A percentile compares a stretch with the other conserved stretches of the same genome.
Evolutionary conservation across 2,797 vertebrate species (phyloP).

Genomic region (Tokudaia muenninki): DNA sequence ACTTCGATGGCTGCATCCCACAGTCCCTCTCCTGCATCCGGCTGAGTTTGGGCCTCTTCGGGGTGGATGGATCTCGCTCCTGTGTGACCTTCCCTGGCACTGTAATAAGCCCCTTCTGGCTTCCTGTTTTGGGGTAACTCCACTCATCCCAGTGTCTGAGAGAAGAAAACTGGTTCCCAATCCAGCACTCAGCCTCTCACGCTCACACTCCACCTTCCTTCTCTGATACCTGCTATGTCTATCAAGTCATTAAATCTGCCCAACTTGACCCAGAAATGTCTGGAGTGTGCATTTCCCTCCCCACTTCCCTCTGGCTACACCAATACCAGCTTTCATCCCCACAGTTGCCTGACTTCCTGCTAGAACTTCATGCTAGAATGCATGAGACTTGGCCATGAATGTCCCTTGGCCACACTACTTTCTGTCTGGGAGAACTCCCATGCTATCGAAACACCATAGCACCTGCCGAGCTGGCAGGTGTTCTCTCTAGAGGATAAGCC

Average conservation of each 20-base stretch:
- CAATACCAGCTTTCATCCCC: accelerated
- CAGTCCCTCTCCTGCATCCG: accelerated
- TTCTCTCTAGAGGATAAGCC: not conserved
- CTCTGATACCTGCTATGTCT: not conserved
- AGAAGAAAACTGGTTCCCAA: accelerated
- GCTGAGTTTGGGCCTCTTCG: not conserved
- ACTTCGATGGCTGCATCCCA: accelerated
- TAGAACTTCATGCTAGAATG: accelerated
- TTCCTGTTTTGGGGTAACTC: not conserved
- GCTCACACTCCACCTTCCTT: not conserved
- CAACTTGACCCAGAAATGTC: not conserved
- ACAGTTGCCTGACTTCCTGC: not conserved
- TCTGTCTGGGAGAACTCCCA: not conserved
- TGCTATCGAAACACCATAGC: accelerated
- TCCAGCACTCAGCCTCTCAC: not conserved
- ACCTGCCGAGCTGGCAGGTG: not conserved
- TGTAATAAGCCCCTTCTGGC: accelerated
- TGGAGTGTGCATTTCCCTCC: accelerated
- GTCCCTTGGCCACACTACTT: accelerated
- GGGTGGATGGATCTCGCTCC: not conserved
- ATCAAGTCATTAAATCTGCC: not conserved
- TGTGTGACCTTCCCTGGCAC: too few species aligned
- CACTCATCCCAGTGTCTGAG: too few species aligned
- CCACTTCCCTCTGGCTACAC: accelerated
- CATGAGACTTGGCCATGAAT: accelerated